These are phyloP conservation scores for Desmophyllum pertusum DNA, from an alignment of 92 coral and sea anemone genomes.

Conservation along the genomic window DNA sequence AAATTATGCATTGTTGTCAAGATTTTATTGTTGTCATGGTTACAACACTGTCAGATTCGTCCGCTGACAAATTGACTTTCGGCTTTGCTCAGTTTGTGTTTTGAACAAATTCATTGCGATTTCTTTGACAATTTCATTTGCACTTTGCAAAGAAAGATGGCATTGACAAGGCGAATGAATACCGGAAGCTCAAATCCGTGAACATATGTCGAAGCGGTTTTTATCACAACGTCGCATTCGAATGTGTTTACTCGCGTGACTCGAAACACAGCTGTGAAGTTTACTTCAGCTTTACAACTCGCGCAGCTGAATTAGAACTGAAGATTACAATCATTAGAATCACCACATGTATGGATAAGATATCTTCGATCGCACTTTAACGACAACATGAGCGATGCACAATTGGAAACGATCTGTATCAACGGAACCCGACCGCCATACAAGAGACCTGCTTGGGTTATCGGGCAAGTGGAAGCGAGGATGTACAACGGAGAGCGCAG, in stretches of 20 bases:
- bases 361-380: neutral
- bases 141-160: neutral
- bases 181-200: neutral
- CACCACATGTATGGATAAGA: neutral
- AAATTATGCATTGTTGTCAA: neutral
- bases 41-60: neutral
- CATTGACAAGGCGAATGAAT: neutral
- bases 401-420: constrained; percentile 68
- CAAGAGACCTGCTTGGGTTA: constrained; percentile 81
- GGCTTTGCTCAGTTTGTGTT: neutral
- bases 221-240: neutral
- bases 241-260: constrained; percentile 15
- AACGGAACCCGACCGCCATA: constrained; percentile 82
- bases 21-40: constrained; percentile 19
- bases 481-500: constrained; percentile 53
- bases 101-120: neutral
- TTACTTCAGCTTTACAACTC: neutral
- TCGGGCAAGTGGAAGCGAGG: constrained; percentile 75
- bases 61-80: constrained; percentile 34
- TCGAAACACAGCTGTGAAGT: neutral
- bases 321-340: neutral
- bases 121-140: neutral
- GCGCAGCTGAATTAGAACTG: neutral
- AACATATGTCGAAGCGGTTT: neutral
- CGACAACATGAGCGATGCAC: constrained; percentile 68